A percentile compares a stretch with the other conserved stretches of the same genome.
Evolutionary conservation across 2,888 invertebrate species (phyloP).

Genomic region (Lasioglossum pauxillum): DNA sequence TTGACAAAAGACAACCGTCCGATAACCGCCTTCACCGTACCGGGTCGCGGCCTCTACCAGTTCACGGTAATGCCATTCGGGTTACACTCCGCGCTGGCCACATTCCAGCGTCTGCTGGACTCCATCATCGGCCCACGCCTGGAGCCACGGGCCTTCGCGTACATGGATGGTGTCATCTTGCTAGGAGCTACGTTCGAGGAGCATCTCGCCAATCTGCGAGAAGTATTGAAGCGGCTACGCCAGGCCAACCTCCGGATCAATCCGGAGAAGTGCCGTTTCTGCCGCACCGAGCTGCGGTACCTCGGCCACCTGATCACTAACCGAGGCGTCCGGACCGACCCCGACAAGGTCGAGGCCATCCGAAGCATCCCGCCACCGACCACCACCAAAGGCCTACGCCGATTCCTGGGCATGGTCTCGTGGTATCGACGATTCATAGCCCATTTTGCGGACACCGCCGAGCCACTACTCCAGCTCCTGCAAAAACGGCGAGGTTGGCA

Average conservation of each 20-base stretch:
- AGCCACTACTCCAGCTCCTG: background rate
- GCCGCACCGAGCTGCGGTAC: no score
- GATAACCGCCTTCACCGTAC: background rate
- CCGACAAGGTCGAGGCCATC: no score
- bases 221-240: slow-evolving; percentile 29
- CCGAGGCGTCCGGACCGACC: no score
- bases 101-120: slow-evolving; percentile 33
- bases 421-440: background rate
- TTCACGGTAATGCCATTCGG: slow-evolving; percentile 75
- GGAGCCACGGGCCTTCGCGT: slow-evolving; percentile 18
- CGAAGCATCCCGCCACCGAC: background rate
- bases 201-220: background rate
- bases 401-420: background rate
- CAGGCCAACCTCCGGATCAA: background rate
- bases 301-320: no score
- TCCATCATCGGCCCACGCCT: slow-evolving; percentile 22
- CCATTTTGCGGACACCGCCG: background rate
- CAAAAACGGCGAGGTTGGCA: no score
- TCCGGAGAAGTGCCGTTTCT: no score
- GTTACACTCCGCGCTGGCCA: slow-evolving; percentile 60
- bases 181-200: slow-evolving; percentile 2
- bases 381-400: background rate
- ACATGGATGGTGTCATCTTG: slow-evolving; percentile 40
- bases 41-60: slow-evolving; percentile 59
- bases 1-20: background rate